Percentiles rank a stretch among this genome's conserved stretches.
phyloP scores from a whole-genome alignment of 2,113 vertebrate species.

The Thalassoma bifasciatum region DNA sequence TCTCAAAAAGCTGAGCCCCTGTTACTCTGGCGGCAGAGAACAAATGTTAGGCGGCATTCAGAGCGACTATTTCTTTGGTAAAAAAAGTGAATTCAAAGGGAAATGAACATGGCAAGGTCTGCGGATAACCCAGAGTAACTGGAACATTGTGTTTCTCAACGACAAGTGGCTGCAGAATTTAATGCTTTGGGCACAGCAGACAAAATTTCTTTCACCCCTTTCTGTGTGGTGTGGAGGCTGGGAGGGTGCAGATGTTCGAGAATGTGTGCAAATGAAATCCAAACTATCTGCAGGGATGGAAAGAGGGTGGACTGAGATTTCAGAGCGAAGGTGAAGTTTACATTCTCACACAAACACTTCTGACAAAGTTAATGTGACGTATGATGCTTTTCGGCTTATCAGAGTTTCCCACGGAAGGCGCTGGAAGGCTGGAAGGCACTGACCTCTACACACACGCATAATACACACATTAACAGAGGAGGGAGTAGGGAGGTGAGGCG shows the following conservation, averaged over 20 bases:
- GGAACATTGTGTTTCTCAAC: conserved; percentile 20
- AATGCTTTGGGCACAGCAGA: neutral
- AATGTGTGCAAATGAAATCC: neutral
- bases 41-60: neutral
- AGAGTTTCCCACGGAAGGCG: conserved; percentile 54
- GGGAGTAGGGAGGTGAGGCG: conserved; percentile 17
- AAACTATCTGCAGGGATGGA: neutral
- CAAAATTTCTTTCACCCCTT: neutral
- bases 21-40: neutral
- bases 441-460: conserved; percentile 38
- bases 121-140: conserved; percentile 6
- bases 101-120: conserved; percentile 37
- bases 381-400: conserved; percentile 53
- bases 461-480: neutral
- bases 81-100: conserved; percentile 26
- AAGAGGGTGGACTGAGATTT: neutral
- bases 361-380: conserved; percentile 20
- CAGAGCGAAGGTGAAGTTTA: conserved; percentile 4
- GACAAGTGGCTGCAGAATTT: conserved; percentile 20
- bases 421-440: conserved; percentile 54
- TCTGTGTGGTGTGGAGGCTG: neutral
- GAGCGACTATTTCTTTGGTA: neutral
- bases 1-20: neutral
- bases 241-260: neutral
- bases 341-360: conserved; percentile 14